These are phyloP conservation scores for Protobothrops mucrosquamatus DNA, from an alignment of 2,113 vertebrate genomes.

Conservation along the genomic window DNA sequence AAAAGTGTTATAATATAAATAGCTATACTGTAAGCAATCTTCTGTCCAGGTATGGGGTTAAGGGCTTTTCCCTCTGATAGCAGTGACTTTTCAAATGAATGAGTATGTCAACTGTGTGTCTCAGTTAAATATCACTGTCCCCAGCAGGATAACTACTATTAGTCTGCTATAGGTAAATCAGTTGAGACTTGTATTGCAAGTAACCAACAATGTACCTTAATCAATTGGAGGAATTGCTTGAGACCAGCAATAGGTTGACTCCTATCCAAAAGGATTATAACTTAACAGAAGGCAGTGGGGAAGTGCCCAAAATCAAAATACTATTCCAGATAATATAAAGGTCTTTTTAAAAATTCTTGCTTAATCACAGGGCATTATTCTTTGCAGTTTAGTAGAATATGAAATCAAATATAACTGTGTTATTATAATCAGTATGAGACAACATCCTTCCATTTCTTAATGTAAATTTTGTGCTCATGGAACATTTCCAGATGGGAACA, in stretches of 20 bases:
- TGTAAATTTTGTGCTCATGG: constrained; percentile 57
- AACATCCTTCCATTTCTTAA: constrained; percentile 31
- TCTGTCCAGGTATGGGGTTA: not conserved
- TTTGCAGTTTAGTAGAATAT: constrained; percentile 26
- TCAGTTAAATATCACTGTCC: not conserved
- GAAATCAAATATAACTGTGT: constrained; percentile 26
- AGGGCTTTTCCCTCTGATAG: not conserved
- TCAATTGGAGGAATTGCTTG: not conserved
- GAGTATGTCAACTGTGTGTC: not conserved
- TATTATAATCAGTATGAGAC: constrained; percentile 26
- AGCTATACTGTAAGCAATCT: not conserved
- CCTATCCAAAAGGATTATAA: not conserved
- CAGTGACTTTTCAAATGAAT: not conserved
- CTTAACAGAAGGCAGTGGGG: not conserved
- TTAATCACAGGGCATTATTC: constrained; percentile 41
- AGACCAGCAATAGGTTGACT: not conserved
- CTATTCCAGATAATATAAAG: not conserved
- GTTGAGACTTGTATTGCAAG: not conserved
- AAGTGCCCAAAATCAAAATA: not conserved
- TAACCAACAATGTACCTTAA: not conserved
- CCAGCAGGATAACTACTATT: not conserved
- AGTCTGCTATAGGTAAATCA: not conserved
- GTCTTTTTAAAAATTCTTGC: constrained; percentile 29
- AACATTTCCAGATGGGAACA: constrained; percentile 65
- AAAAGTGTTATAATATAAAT: not conserved